Evolutionary conservation across 2,888 invertebrate species (phyloP), one percentile per base, ranked within the genome.

Genomic region (Plebejus anna): DNA sequence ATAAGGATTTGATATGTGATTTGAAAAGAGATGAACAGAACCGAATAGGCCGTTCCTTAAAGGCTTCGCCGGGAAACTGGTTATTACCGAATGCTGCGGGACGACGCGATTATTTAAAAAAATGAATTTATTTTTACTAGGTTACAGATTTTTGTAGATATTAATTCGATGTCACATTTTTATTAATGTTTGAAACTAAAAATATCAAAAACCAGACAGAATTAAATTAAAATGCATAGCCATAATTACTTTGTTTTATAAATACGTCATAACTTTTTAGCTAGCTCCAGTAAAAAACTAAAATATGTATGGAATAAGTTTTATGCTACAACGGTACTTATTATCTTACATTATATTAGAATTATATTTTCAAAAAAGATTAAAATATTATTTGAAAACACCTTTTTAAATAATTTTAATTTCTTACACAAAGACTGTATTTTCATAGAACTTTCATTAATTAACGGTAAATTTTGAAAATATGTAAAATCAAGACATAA

Each of bases 21-120:
- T 28, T 28, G 38, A 28, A 73, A 73, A 73, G 73, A 73, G 73
- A 73, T 73, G 73, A 73, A 73, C 32, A 55, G 55, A 73, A 55
- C 32, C 32, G 55, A 28, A 42, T 72, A 72, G 76, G 76, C 59
- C 59, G 76, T 59, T 61, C 76, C 76, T 42, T 84, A 86, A 89
- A 92, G 91, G 91, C 90, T 92, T 89, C 84, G 84, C 84, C 81
- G 84, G 85, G 88, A 84, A 90, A 92, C 93, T 87, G 89, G 91
- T 91, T 91, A 87, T 84, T 81, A 82, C 78, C 81, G 86, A 90
- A 91, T 89, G 91, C 90, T 92, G 81, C 92, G 93, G 93, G 93
- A 93, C 87, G 89, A 80, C 80, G 81, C 59, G 22, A 70, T 32
- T 66, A 66, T 47, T 72, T 75, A 70, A 71, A 36, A 72, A 55